Evolutionary conservation across 35 echinoderm and acorn worm species (phyloP).

Genomic region (Ptychodera flava): DNA sequence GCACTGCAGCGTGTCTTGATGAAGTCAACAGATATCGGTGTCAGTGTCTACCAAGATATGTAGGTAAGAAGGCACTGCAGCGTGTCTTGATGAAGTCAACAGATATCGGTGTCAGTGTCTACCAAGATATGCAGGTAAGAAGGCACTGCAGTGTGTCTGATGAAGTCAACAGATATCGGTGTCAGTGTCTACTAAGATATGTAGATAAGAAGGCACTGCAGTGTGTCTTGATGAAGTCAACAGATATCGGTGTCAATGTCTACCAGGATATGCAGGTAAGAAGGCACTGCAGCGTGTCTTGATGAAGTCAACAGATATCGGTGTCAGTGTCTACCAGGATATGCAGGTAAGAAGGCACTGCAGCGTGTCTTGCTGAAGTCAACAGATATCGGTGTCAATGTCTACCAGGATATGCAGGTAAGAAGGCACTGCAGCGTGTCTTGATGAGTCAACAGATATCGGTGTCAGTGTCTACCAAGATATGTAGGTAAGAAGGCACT

Average conservation of each 20-base stretch:
- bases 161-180: too few relatives aligned
- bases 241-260: conserved; percentile 40
- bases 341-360: conserved; percentile 34
- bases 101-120: conserved; percentile 13
- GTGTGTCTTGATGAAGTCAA: conserved; percentile 32
- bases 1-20: neutral
- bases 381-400: conserved; percentile 55
- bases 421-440: neutral
- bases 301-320: conserved; percentile 28
- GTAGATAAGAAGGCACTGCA: too few relatives aligned
- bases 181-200: too few relatives aligned
- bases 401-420: conserved; percentile 39
- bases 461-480: too few relatives aligned
- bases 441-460: too few relatives aligned
- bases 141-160: too few relatives aligned
- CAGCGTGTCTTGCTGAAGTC: conserved; percentile 38
- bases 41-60: too few relatives aligned
- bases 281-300: conserved; percentile 38
- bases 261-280: conserved; percentile 29
- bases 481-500: too few relatives aligned
- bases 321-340: conserved; percentile 57
- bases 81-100: conserved; percentile 33
- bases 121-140: too few relatives aligned
- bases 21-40: too few relatives aligned
- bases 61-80: too few relatives aligned